phyloP scores from a whole-genome alignment of 2,113 vertebrate species.

The Crocuta crocuta region DNA sequence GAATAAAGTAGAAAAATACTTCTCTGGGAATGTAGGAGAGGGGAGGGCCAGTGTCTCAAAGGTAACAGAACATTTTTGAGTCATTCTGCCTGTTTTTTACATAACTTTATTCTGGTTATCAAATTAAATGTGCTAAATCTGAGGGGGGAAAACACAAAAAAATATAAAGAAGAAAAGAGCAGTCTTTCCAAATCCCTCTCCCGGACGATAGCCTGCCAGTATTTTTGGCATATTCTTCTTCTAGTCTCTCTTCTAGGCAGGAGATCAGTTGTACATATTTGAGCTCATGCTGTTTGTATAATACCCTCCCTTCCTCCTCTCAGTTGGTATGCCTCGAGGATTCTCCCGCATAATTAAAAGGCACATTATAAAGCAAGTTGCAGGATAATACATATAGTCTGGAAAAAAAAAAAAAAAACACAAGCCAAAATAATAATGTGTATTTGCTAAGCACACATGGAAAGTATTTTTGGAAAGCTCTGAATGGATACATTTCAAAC shows the following conservation, averaged over 20 bases:
- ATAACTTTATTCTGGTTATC: slow-evolving; percentile 31
- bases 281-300: background rate
- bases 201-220: background rate
- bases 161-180: background rate
- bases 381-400: background rate
- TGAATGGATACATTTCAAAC: background rate
- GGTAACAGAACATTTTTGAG: background rate
- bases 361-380: slow-evolving; percentile 30
- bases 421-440: background rate
- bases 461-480: background rate
- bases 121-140: background rate
- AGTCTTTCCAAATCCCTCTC: background rate
- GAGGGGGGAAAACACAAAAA: background rate
- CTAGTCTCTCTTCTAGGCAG: background rate
- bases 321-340: background rate
- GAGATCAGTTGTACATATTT: background rate
- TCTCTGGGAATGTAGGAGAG: background rate
- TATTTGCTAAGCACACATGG: background rate
- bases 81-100: background rate
- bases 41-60: background rate
- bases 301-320: background rate
- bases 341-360: background rate
- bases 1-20: background rate
- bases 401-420: background rate
- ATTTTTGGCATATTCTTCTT: background rate